Evolutionary conservation across 2,113 vertebrate genomes (phyloP).

Genomic region (Perca fluviatilis): DNA sequence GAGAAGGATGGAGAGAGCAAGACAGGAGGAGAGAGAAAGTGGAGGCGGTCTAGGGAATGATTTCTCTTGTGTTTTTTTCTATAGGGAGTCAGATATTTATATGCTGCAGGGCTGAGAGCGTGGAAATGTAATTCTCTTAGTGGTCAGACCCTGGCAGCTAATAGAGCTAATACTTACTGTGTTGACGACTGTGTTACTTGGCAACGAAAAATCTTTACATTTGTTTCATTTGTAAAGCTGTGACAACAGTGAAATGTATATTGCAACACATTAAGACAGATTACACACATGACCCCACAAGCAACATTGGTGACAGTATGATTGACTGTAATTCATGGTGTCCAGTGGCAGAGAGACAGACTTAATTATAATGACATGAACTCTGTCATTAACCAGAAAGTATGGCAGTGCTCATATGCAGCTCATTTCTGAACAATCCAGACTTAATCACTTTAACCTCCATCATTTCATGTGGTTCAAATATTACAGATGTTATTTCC

Average conservation of each 20-base stretch:
- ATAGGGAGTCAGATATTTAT: conserved; percentile 42
- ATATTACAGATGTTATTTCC: not conserved
- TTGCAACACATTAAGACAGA: not conserved
- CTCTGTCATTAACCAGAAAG: conserved; percentile 8
- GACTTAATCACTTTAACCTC: not conserved
- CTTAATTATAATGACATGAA: conserved; percentile 13
- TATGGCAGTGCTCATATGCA: not conserved
- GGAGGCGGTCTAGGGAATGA: conserved; percentile 32
- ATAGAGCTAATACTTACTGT: conserved; percentile 15
- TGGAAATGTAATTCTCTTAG: conserved; percentile 39
- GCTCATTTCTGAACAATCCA: not conserved
- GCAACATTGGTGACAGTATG: not conserved
- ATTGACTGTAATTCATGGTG: conserved; percentile 13
- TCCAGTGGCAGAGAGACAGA: conserved; percentile 3
- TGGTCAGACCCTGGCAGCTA: conserved; percentile 20
- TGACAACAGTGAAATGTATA: not conserved
- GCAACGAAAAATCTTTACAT: too few species aligned
- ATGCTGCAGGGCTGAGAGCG: conserved; percentile 39
- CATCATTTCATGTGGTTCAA: not conserved
- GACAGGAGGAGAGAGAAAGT: conserved; percentile 22
- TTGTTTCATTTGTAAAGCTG: not conserved
- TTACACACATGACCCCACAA: not conserved
- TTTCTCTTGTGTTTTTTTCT: conserved; percentile 47
- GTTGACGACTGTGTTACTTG: not conserved
- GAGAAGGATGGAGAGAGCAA: conserved; percentile 7